These are phyloP conservation scores for Acestrorhynchus altus DNA, from an alignment of 2,797 vertebrate species.

Conservation along the genomic window DNA sequence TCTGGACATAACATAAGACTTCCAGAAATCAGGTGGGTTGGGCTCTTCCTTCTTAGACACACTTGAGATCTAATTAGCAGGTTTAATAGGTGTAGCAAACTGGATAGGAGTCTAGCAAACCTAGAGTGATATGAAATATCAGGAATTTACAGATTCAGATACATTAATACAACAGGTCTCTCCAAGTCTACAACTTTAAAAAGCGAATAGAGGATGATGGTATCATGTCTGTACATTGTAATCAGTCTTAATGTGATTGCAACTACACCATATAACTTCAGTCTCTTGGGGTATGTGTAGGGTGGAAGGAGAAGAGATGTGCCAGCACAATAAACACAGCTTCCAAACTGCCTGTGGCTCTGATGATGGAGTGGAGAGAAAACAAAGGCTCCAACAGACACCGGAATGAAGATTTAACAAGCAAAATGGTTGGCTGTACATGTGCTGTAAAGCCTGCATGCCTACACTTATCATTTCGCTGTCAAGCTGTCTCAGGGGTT, in stretches of 20 bases:
- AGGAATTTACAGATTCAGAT: not conserved
- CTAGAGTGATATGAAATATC: no score
- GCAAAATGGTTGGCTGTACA: slow-evolving; percentile 22
- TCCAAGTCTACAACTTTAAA: not conserved
- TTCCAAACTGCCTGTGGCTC: slow-evolving; percentile 19
- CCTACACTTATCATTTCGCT: slow-evolving; percentile 30
- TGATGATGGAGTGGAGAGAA: not conserved
- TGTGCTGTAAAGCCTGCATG: slow-evolving; percentile 21
- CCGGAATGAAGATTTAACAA: slow-evolving; percentile 28
- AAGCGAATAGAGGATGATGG: not conserved
- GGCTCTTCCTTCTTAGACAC: no score
- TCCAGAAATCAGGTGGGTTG: no score
- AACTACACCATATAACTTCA: not conserved
- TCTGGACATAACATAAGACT: not conserved
- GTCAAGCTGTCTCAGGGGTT: slow-evolving; percentile 20
- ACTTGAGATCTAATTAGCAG: no score
- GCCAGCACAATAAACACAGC: slow-evolving; percentile 12
- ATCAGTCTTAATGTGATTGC: no score
- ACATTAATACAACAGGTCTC: not conserved
- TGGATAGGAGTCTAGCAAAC: no score
- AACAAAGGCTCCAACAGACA: slow-evolving; percentile 31
- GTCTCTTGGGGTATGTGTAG: not conserved
- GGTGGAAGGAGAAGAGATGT: slow-evolving; percentile 3
- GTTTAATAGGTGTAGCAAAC: no score
- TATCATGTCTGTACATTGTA: not conserved